A percentile compares a stretch with the other conserved stretches of the same genome.
Conservation (phyloP, 1,140 invertebrate species). For the Drosophila neocordata region DNA sequence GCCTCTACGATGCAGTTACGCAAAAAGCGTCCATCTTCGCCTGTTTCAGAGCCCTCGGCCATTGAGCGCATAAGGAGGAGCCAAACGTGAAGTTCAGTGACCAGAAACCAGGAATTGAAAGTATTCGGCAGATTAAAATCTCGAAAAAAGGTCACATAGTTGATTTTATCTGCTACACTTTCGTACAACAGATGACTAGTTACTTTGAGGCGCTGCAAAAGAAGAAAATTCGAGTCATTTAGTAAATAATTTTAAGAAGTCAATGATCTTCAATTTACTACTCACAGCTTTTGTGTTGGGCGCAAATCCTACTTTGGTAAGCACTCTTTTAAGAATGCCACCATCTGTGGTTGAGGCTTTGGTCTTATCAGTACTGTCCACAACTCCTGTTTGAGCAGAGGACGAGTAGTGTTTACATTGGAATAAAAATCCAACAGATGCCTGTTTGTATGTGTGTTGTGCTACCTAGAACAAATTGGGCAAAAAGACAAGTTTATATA, state of each 20-base stretch:
- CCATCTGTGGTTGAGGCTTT: slow-evolving; percentile 48
- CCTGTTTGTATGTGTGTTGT: slow-evolving; percentile 42
- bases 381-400: slow-evolving; percentile 37
- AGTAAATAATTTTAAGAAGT: background rate
- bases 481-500: slow-evolving; percentile 56
- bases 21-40: slow-evolving; percentile 87
- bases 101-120: slow-evolving; percentile 91
- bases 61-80: slow-evolving; percentile 89
- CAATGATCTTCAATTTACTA: background rate
- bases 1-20: slow-evolving; percentile 89
- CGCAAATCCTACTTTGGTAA: slow-evolving; percentile 76
- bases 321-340: slow-evolving; percentile 71
- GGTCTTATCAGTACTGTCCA: slow-evolving; percentile 45
- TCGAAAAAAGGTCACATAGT: slow-evolving; percentile 86
- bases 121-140: slow-evolving; percentile 89
- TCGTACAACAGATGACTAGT: slow-evolving; percentile 87
- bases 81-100: slow-evolving; percentile 94
- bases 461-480: slow-evolving; percentile 38
- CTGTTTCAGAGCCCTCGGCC: slow-evolving; percentile 86
- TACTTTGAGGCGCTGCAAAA: slow-evolving; percentile 85
- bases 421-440: slow-evolving; percentile 1
- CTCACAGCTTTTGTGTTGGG: slow-evolving; percentile 76
- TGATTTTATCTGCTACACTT: slow-evolving; percentile 85
- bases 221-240: background rate
- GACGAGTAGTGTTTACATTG: slow-evolving; percentile 59